Conservation (phyloP, 64 coral and sea anemone species). For the Porites australiensis region DNA sequence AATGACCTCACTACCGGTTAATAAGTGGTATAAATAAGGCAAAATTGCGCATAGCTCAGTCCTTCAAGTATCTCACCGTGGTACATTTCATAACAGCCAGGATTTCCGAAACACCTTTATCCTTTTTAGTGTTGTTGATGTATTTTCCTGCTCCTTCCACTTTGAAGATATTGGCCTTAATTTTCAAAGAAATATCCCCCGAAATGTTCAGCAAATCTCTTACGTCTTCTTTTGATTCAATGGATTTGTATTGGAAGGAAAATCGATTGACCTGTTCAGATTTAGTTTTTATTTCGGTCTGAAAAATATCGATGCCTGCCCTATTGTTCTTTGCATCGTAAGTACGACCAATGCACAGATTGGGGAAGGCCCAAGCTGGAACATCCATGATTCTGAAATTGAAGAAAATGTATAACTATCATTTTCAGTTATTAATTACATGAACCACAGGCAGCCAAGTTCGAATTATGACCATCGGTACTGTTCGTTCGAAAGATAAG, state of each 20-base stretch:
- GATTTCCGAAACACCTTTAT: slow-evolving; percentile 31
- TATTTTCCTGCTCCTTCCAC: slow-evolving; percentile 50
- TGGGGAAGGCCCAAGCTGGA: slow-evolving; percentile 1
- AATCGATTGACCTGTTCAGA: background rate
- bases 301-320: background rate
- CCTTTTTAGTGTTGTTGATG: slow-evolving; percentile 29
- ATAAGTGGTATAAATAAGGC: too few species aligned
- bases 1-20: too few species aligned
- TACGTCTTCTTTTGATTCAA: slow-evolving; percentile 33
- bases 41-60: too few species aligned
- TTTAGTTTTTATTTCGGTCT: background rate
- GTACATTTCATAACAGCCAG: slow-evolving; percentile 58
- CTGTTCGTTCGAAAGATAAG: too few species aligned
- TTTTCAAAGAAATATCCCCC: slow-evolving; percentile 61
- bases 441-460: too few species aligned
- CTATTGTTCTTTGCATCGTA: background rate
- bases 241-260: slow-evolving; percentile 42
- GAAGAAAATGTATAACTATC: too few species aligned
- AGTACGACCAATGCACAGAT: background rate
- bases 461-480: too few species aligned
- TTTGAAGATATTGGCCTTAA: slow-evolving; percentile 43
- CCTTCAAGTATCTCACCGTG: slow-evolving; percentile 7
- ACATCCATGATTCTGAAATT: background rate
- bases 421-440: too few species aligned
- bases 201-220: slow-evolving; percentile 48